A percentile compares a stretch with the other conserved stretches of the same genome.
Conservation (phyloP, 2,113 vertebrate species). For the Lipophrys pholis region DNA sequence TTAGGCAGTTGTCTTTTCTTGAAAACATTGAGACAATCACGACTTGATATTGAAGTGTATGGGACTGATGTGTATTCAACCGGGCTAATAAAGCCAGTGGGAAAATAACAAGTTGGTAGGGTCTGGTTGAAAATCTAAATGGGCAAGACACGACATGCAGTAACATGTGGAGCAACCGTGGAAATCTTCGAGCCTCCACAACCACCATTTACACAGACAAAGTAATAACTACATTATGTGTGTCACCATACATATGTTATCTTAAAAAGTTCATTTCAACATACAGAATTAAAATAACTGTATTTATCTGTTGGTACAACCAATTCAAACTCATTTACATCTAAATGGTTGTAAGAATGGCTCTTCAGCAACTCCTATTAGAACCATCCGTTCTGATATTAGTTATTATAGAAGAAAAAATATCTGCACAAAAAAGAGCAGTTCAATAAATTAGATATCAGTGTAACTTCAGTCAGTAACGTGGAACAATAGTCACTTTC, state of each 20-base stretch:
- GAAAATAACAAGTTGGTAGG: conserved; percentile 26
- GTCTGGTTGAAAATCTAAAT: conserved; percentile 10
- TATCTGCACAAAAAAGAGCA: neutral
- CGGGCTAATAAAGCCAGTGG: neutral
- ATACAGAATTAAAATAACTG: too few species aligned
- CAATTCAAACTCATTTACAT: neutral
- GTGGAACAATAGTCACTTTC: neutral
- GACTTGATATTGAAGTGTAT: neutral
- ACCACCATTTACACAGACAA: conserved; percentile 6
- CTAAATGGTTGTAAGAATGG: neutral
- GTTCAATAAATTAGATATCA: neutral
- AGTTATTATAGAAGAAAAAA: neutral
- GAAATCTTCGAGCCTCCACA: conserved; percentile 39
- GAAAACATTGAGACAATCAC: neutral
- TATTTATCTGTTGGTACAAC: too few species aligned
- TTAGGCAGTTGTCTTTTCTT: neutral
- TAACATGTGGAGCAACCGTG: conserved; percentile 36
- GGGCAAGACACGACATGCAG: conserved; percentile 58
- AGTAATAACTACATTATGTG: neutral
- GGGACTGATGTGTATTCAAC: neutral
- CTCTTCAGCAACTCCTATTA: too few species aligned
- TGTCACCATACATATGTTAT: too few species aligned
- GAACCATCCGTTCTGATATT: too few species aligned
- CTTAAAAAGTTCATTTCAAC: too few species aligned
- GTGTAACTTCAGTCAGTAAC: conserved; percentile 7